Conservation (phyloP, 2,113 vertebrate species). For the Globicephala melas region DNA sequence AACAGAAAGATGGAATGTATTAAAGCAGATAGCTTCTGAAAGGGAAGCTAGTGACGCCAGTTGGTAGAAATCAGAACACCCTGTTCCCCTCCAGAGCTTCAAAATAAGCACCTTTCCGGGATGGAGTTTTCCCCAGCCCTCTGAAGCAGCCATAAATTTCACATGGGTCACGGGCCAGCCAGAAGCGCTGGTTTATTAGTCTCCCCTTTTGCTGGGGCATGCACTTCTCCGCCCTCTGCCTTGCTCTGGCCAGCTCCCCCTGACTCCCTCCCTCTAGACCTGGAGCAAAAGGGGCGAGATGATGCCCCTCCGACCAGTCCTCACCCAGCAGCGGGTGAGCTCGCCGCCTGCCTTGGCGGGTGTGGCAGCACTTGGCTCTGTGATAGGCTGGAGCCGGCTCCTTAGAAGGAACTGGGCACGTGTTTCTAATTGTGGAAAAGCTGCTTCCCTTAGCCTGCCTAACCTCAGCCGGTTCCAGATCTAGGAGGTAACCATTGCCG, state of each 20-base stretch:
- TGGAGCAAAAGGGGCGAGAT: not conserved
- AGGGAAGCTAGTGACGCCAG: conserved; percentile 35
- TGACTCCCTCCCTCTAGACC: not conserved
- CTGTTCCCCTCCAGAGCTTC: conserved; percentile 61
- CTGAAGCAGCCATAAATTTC: not conserved
- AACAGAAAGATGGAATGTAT: not conserved
- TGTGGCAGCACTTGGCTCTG: not conserved
- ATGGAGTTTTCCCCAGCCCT: not conserved
- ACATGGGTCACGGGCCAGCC: not conserved
- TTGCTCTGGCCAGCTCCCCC: not conserved
- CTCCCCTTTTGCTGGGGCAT: conserved; percentile 33
- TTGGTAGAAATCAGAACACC: conserved; percentile 43
- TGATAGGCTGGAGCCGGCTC: conserved; percentile 19
- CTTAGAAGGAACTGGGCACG: conserved; percentile 43
- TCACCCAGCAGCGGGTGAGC: not conserved
- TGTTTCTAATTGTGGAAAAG: conserved; percentile 64
- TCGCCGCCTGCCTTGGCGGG: not conserved
- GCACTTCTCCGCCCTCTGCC: not conserved
- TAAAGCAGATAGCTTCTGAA: conserved; percentile 11
- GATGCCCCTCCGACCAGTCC: not conserved
- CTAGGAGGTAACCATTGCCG: not conserved
- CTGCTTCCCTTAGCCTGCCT: not conserved
- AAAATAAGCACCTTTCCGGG: conserved; percentile 52
- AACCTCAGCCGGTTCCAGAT: not conserved
- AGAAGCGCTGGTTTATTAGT: not conserved